Conservation (phyloP, 2,113 vertebrate species). For the Barnardius zonarius region DNA sequence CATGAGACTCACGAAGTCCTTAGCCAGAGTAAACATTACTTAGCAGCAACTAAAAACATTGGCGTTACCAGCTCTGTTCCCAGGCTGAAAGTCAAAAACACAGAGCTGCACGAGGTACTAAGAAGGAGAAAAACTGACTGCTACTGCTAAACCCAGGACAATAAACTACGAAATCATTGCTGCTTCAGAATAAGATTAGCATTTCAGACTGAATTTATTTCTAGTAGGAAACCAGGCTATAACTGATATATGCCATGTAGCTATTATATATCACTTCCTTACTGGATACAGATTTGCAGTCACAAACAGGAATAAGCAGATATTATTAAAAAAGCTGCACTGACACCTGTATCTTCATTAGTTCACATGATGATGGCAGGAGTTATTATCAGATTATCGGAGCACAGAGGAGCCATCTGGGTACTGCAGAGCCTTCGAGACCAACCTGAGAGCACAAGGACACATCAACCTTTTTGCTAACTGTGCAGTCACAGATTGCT, state of each 20-base stretch:
- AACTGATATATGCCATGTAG: neutral
- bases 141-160: neutral
- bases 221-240: neutral
- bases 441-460: slow-evolving; percentile 62
- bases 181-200: neutral
- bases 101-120: too few relatives aligned
- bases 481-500: neutral
- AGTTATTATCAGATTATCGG: slow-evolving; percentile 68
- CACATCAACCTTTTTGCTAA: slow-evolving; percentile 45
- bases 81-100: too few relatives aligned
- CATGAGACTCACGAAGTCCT: too few relatives aligned
- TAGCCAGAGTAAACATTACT: too few relatives aligned
- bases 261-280: neutral
- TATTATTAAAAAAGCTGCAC: slow-evolving; percentile 45
- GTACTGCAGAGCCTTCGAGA: slow-evolving; percentile 9
- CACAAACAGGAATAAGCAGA: slow-evolving; percentile 25
- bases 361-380: slow-evolving; percentile 70
- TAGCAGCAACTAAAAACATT: too few relatives aligned
- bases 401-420: slow-evolving; percentile 74
- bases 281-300: neutral
- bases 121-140: too few relatives aligned
- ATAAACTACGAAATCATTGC: neutral
- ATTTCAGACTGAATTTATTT: neutral
- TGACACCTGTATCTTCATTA: slow-evolving; percentile 66
- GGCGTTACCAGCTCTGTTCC: too few relatives aligned